These are phyloP conservation scores for Epizoanthus illoricatus DNA, from an alignment of 92 coral and sea anemone genomes.

Conservation along the genomic window DNA sequence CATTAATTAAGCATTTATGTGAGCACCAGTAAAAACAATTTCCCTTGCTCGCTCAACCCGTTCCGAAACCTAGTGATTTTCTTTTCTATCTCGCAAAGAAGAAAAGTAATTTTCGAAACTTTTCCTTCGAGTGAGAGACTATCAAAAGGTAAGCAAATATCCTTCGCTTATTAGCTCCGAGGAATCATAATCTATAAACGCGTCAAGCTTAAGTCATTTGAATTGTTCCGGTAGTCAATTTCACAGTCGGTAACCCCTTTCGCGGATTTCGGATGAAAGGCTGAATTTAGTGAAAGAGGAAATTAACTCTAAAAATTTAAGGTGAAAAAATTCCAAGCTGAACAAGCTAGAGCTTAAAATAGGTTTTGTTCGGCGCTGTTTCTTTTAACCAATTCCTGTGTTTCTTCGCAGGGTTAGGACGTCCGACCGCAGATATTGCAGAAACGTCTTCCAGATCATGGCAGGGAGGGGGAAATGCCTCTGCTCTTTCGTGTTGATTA, in stretches of 20 bases:
- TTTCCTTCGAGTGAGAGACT: background rate
- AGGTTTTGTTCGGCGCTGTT: conserved; percentile 7
- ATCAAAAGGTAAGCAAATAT: conserved; percentile 1
- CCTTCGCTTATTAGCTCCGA: background rate
- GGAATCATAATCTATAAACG: background rate
- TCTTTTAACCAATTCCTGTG: background rate
- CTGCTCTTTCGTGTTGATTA: background rate
- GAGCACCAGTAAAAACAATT: conserved; percentile 35
- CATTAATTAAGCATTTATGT: conserved; percentile 35
- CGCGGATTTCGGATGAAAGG: background rate
- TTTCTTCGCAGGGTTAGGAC: background rate
- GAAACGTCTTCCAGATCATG: background rate
- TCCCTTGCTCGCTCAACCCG: conserved; percentile 22
- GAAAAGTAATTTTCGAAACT: background rate
- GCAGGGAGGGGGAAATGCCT: background rate
- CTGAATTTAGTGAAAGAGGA: background rate
- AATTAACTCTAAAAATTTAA: background rate
- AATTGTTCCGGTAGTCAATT: background rate
- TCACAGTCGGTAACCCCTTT: background rate
- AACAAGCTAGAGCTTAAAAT: background rate
- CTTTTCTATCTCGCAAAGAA: background rate
- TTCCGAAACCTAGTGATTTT: conserved; percentile 15
- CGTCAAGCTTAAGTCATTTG: background rate
- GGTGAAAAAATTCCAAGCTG: background rate
- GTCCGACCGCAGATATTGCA: background rate